A percentile compares a stretch with the other conserved stretches of the same genome.
Evolutionary conservation across 1,140 invertebrate species (phyloP).

Genomic region (Oreohelix idahoensis): DNA sequence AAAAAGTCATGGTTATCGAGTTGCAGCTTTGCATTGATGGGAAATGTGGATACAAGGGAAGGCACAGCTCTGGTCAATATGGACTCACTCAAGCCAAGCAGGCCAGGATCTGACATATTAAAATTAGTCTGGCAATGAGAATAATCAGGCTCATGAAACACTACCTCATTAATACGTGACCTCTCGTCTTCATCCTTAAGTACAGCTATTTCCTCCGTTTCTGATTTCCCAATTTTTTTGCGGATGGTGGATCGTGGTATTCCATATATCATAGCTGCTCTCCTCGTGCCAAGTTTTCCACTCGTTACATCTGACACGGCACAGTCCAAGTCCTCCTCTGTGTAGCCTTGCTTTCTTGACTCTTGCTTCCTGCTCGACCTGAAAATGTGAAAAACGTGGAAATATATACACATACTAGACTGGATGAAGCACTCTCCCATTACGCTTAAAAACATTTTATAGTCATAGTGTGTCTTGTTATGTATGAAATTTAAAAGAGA

Average conservation of each 20-base stretch:
- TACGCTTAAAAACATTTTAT: no score
- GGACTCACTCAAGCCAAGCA: neutral
- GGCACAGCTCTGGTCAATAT: neutral
- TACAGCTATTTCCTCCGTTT: conserved; percentile 36
- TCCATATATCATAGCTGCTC: conserved; percentile 94
- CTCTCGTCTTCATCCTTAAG: conserved; percentile 10
- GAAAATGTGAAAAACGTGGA: neutral
- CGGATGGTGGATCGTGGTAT: conserved; percentile 94
- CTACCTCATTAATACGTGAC: neutral
- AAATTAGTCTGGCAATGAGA: neutral
- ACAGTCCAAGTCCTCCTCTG: conserved; percentile 90
- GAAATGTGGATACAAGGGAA: neutral
- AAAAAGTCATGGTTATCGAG: conserved; percentile 50
- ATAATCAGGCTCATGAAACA: neutral
- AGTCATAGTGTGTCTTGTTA: no score
- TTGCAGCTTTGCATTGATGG: conserved; percentile 34
- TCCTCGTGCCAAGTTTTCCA: conserved; percentile 90
- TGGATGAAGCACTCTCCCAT: no score
- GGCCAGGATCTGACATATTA: neutral
- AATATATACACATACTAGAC: neutral
- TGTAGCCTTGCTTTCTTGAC: conserved; percentile 78
- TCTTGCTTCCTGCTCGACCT: conserved; percentile 54
- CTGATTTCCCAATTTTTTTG: conserved; percentile 84
- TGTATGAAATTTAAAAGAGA: no score
- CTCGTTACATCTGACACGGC: conserved; percentile 92